phyloP scores from a whole-genome alignment of 2,113 vertebrate genomes.

The Caranx ignobilis region DNA sequence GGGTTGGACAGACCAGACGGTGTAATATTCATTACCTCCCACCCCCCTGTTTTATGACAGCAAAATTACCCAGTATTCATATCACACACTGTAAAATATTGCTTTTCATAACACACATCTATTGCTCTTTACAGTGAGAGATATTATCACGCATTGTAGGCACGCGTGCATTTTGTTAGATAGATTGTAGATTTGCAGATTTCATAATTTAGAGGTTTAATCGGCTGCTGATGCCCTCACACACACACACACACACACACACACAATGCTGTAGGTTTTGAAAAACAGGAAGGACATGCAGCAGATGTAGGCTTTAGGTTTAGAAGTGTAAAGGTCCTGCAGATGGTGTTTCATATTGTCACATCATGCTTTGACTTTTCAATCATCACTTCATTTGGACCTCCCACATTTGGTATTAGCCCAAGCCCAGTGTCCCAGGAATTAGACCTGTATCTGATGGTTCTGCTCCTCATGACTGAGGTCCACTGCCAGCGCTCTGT shows the following conservation, averaged over 20 bases:
- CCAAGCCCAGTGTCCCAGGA: background rate
- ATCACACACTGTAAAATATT: slow-evolving; percentile 75
- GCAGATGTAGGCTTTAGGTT: slow-evolving; percentile 28
- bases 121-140: slow-evolving; percentile 46
- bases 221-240: slow-evolving; percentile 4
- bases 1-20: slow-evolving; percentile 68
- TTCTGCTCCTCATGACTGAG: background rate
- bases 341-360: background rate
- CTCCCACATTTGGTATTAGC: background rate
- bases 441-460: background rate
- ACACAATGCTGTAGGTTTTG: background rate
- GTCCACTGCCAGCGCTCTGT: background rate
- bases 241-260: background rate
- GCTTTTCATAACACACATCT: slow-evolving; percentile 49
- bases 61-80: slow-evolving; percentile 75
- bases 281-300: slow-evolving; percentile 2
- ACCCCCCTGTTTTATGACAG: slow-evolving; percentile 72
- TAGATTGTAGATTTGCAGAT: slow-evolving; percentile 57
- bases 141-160: slow-evolving; percentile 23
- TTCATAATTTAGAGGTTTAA: slow-evolving; percentile 6
- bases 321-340: background rate
- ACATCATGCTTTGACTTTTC: background rate
- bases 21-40: slow-evolving; percentile 79
- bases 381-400: background rate
- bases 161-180: slow-evolving; percentile 38